Evolutionary conservation across 2,797 vertebrate species (phyloP).

Genomic region (Pantherophis alleghaniensis): DNA sequence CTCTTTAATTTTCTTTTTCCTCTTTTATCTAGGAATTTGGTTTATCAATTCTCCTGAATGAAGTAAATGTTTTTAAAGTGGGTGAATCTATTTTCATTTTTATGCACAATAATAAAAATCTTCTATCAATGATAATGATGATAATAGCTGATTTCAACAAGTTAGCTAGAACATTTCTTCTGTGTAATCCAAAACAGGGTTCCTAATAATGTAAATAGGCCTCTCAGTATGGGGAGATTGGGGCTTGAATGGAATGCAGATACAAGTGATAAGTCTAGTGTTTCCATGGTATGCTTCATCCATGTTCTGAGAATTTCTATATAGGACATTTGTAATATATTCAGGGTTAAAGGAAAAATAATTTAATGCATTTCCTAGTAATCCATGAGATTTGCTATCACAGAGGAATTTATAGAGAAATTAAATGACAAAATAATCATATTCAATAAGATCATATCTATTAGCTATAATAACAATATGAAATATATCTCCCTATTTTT

Average conservation of each 20-base stretch:
- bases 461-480: not conserved
- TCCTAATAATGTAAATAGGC: not conserved
- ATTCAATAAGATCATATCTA: not conserved
- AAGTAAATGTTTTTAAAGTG: not conserved
- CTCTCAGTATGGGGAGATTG: not conserved
- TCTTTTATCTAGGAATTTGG: not conserved
- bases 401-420: not conserved
- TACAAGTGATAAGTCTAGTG: not conserved
- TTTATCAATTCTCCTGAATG: not conserved
- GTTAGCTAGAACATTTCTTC: not conserved
- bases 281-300: not conserved
- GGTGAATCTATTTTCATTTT: not conserved
- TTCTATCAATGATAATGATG: not conserved
- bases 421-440: not conserved
- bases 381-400: not conserved
- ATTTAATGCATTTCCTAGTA: not conserved
- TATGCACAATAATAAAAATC: not conserved
- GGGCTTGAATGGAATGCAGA: not conserved
- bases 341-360: not conserved
- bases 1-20: not conserved
- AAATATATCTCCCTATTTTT: not conserved
- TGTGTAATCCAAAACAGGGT: not conserved
- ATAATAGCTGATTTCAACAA: not conserved
- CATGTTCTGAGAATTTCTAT: not conserved
- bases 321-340: not conserved